These are phyloP conservation scores for Cynopterus sphinx DNA, from an alignment of 2,797 vertebrate genomes.

Conservation along the genomic window DNA sequence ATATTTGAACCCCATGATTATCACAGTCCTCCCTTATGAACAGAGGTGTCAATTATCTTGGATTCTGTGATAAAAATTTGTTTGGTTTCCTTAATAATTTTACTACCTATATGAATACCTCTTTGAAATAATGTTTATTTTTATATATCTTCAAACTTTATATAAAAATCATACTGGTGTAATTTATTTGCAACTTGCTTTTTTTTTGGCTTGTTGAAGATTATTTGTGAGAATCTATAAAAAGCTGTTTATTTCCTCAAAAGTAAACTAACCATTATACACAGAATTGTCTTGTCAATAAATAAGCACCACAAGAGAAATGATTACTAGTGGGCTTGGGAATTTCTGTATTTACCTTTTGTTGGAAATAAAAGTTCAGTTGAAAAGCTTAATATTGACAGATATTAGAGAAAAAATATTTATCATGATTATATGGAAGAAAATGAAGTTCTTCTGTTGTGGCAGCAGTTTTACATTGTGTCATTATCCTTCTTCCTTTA, in stretches of 20 bases:
- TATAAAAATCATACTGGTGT: background rate
- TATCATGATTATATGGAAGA: background rate
- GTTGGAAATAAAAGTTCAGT: background rate
- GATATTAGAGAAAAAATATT: background rate
- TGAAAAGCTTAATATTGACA: constrained; percentile 1
- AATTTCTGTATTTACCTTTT: constrained; percentile 35
- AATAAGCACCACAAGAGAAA: background rate
- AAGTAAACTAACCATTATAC: constrained; percentile 16
- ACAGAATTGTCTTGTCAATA: background rate
- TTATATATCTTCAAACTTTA: background rate
- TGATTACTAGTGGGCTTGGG: background rate
- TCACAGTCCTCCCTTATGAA: background rate
- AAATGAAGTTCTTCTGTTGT: background rate
- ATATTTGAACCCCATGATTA: background rate
- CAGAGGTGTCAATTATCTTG: background rate
- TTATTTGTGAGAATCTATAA: background rate
- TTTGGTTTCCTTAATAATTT: background rate
- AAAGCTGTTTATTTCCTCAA: background rate
- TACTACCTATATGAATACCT: background rate
- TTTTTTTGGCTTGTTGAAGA: background rate
- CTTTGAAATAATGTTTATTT: background rate
- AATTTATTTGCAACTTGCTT: background rate
- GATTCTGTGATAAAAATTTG: background rate
- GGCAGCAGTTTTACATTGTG: background rate
- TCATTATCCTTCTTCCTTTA: background rate